phyloP scores from a whole-genome alignment of 2,888 invertebrate species.

The Neoitamus cyanurus region DNA sequence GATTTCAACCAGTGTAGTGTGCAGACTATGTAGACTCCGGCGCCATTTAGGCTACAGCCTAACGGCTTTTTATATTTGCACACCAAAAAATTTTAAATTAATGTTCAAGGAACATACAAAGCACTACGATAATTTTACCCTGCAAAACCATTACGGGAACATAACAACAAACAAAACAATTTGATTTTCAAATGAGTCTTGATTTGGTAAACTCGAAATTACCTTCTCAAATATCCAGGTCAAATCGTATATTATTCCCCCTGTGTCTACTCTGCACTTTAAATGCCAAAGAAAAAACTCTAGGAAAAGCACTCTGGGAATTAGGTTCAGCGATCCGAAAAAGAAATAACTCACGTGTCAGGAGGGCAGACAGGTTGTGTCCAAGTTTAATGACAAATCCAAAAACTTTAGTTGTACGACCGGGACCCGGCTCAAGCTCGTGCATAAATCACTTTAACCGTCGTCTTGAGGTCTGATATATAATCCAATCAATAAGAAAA shows the following conservation, averaged over 20 bases:
- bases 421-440: neutral
- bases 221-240: neutral
- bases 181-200: too few relatives aligned
- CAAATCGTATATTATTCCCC: neutral
- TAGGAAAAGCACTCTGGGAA: neutral
- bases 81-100: too few relatives aligned
- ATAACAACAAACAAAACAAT: too few relatives aligned
- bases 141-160: too few relatives aligned
- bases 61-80: too few relatives aligned
- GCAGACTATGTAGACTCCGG: too few relatives aligned
- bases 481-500: neutral
- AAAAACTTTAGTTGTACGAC: slow-evolving; percentile 6
- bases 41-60: too few relatives aligned
- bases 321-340: neutral
- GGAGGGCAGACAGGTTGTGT: neutral
- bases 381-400: slow-evolving; percentile 41
- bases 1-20: too few relatives aligned
- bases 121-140: too few relatives aligned
- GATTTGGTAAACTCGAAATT: too few relatives aligned
- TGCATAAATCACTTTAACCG: slow-evolving; percentile 22
- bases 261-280: neutral
- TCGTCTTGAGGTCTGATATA: neutral
- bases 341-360: neutral
- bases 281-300: neutral
- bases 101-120: too few relatives aligned